Conservation (phyloP, 2,888 invertebrate species). For the Ypsolopha sequella region DNA sequence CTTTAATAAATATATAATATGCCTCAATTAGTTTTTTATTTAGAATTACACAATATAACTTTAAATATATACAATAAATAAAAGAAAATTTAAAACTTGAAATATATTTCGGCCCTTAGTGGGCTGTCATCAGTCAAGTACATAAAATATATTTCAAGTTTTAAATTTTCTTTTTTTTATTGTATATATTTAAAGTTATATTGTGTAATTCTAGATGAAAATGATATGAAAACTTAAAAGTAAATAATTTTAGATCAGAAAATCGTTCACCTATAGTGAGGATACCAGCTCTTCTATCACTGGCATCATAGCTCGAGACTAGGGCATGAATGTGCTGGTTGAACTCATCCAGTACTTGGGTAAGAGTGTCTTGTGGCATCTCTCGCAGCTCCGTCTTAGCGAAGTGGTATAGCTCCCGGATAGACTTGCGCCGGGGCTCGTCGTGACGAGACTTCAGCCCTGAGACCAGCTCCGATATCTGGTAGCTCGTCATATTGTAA, state of each 20-base stretch:
- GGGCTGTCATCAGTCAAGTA: no score
- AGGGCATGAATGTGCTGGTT: constrained; percentile 95
- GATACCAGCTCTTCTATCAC: constrained; percentile 96
- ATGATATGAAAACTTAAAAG: no score
- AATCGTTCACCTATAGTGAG: constrained; percentile 82
- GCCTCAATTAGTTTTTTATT: no score
- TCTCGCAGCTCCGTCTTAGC: constrained; percentile 91
- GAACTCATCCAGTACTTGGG: constrained; percentile 91
- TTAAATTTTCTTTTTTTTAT: no score
- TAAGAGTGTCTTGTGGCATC: constrained; percentile 87
- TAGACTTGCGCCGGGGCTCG: constrained; percentile 85
- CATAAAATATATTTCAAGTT: no score
- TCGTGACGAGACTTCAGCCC: constrained; percentile 91
- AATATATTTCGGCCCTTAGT: no score
- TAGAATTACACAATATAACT: no score
- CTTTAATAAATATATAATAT: no score
- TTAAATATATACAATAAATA: no score
- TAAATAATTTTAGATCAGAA: constrained; percentile 1
- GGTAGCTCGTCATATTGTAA: constrained; percentile 31
- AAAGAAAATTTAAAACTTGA: no score
- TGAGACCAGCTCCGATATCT: constrained; percentile 83
- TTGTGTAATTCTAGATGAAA: no score
- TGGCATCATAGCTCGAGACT: constrained; percentile 91
- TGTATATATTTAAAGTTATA: no score
- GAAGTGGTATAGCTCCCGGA: constrained; percentile 88